Percentiles rank a stretch among this genome's conserved stretches.
Evolutionary conservation across 1,140 invertebrate species (phyloP).

Genomic region (Drosophila nannoptera): DNA sequence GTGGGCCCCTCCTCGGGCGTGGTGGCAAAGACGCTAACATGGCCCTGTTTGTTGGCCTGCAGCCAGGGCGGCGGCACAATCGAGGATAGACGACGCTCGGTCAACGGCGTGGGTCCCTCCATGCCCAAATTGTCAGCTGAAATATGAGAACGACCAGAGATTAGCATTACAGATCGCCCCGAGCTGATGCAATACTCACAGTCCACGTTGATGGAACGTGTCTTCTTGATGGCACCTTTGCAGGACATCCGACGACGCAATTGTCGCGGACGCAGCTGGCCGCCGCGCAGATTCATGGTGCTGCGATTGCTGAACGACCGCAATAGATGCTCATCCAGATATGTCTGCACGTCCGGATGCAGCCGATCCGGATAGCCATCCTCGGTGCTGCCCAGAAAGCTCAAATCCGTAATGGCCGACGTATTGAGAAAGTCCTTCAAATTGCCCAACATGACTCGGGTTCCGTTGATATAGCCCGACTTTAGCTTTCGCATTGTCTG

Average conservation of each 20-base stretch:
- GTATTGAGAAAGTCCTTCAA: constrained; percentile 96
- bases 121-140: constrained; percentile 88
- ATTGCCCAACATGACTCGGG: constrained; percentile 94
- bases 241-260: constrained; percentile 88
- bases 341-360: constrained; percentile 90
- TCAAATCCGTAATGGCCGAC: constrained; percentile 96
- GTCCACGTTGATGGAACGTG: constrained; percentile 90
- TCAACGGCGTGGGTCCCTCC: constrained; percentile 82
- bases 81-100: constrained; percentile 82
- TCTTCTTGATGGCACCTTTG: constrained; percentile 92
- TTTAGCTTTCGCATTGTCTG: constrained; percentile 99
- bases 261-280: constrained; percentile 80
- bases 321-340: constrained; percentile 91
- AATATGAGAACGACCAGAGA: constrained; percentile 11
- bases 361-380: constrained; percentile 92
- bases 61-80: constrained; percentile 81
- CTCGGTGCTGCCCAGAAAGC: constrained; percentile 94
- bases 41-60: constrained; percentile 79
- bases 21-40: constrained; percentile 70
- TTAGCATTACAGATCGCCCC: background rate
- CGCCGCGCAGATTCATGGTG: constrained; percentile 83
- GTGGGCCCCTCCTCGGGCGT: constrained; percentile 71
- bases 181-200: constrained; percentile 81
- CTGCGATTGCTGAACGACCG: constrained; percentile 87
- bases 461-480: constrained; percentile 99